Percentiles rank a stretch among this genome's conserved stretches.
Conservation (phyloP, 1,140 invertebrate genomes). For the Polypedilum pembai region DNA sequence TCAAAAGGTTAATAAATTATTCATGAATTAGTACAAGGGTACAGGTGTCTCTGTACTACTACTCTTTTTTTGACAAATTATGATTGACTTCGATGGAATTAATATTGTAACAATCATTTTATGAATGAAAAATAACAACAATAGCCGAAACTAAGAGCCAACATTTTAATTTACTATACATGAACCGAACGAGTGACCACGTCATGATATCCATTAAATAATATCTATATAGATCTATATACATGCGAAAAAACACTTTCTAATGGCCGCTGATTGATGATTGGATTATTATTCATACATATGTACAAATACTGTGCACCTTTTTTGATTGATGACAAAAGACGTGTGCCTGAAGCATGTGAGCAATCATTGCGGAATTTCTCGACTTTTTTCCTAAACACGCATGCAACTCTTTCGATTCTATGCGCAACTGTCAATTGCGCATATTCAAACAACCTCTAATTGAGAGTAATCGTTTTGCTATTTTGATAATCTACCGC, state of each 20-base stretch:
- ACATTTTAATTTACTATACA: slow-evolving; percentile 23
- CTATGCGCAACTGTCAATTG: background rate
- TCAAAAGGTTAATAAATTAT: slow-evolving; percentile 18
- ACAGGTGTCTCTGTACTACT: background rate
- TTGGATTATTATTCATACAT: background rate
- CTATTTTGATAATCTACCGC: background rate
- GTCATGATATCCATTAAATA: background rate
- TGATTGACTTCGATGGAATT: background rate
- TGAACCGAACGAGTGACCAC: background rate
- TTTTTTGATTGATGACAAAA: slow-evolving; percentile 10
- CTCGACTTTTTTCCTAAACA: background rate
- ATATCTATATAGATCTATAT: background rate
- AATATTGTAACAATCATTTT: background rate
- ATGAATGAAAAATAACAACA: background rate
- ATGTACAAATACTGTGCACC: background rate
- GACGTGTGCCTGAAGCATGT: slow-evolving; percentile 9
- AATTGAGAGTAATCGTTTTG: background rate
- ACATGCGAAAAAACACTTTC: slow-evolving; percentile 14
- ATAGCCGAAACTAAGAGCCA: background rate
- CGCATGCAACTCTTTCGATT: slow-evolving; percentile 1
- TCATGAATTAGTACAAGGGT: slow-evolving; percentile 25
- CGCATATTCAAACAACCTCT: slow-evolving; percentile 16
- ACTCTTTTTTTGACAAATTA: slow-evolving; percentile 24
- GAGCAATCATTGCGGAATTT: slow-evolving; percentile 5
- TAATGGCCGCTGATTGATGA: slow-evolving; percentile 20